Evolutionary conservation across 2,113 vertebrate genomes (phyloP), one percentile per base, ranked within the genome.

Genomic region (Apteryx mantelli): DNA sequence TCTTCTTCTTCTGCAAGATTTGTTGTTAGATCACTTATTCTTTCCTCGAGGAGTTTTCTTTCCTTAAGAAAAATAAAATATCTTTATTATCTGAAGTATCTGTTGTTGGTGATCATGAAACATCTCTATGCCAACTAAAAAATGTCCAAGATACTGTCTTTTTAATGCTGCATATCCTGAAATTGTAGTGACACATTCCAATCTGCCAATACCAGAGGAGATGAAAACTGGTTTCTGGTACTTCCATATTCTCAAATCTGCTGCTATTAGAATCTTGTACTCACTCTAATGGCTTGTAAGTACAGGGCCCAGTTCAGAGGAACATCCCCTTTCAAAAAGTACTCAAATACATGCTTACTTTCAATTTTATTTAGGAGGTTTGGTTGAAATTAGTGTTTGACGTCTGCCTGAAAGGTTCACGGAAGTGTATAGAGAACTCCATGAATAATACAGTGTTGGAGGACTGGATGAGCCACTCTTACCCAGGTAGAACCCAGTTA

Each of bases 1-100:
- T 99, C 99, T 91, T 99, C 99, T 93, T 99, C 99, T 95, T 99
- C 99, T 4, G 99, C 98, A 61, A 99, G 98, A 94, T 99, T 99
- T 12, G 99, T 99, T 50, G 98, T 99, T 91, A 99, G 93, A 75
- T 99, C 99, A 0, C 98, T 98, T 95, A 99, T 93, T 90, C 99
- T 98, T 92, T 99, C 99, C 94, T 99, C 99, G 9, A 99, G 98
- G 46, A 99, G 98, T 96, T 99, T 99, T 85, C 99, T 97, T 96
- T 99, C 99, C 99, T 99, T 79, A 84, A 91, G 52, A 46, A 81
- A 86, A 58, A 56, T 30, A 86, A 84, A 83, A 74, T 28, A 56
- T 5, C 66, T 58, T 25, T 77, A 28, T 95, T 89, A 89, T n/a
- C 40, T 65, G 34, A 83, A 30, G 7, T 7, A 2, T 42, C 8